Evolutionary conservation across 2,888 invertebrate species (phyloP), one percentile per base, ranked within the genome.

Genomic region (Troilus luridus): DNA sequence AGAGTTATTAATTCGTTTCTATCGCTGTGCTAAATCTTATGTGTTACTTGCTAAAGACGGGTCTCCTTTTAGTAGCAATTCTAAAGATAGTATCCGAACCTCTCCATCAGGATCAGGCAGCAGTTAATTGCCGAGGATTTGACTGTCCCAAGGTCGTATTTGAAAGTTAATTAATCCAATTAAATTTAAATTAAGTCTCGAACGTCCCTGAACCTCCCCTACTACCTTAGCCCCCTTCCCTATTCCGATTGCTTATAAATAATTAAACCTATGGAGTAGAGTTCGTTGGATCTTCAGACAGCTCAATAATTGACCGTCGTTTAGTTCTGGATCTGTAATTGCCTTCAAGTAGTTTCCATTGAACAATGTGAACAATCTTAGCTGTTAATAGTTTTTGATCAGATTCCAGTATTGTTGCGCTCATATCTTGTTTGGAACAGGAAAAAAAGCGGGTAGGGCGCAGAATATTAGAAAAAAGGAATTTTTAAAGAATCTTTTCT

Each of bases 101-200:
- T 77, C 41, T 19, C 41, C 7, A 41, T 41, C 41, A 0, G 17
- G 41, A 27, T 27, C 41, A 77, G 17, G 17, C 14, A 41, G 27
- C 1, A 41, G 72, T 41, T 77, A 77, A 77, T 77, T 77, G 41
- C 9, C 12, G 8, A 3, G 56, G 56, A 56, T n/a, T 41, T 85
- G 56, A 85, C n/a, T 85, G 56, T n/a, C 8, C 85, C 12, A 54
- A 85, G 56, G 54, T n/a, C n/a, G 21, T 54, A 54, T 54, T 85
- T 56, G 41, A 56, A 85, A 85, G 85, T 85, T 56, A 85, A 85
- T 85, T 21, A 58, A 21, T 58, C 85, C 17, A n/a, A 89, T 89
- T 24, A 62, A 89, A 67, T 56, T 64, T 56, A 64, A 89, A 64
- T 64, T 5, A 27, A 60, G n/a, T 41, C 60, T n/a, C 54, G 54